Evolutionary conservation across 2,888 invertebrate genomes (phyloP).

Genomic region (Temnothorax rugatulus): DNA sequence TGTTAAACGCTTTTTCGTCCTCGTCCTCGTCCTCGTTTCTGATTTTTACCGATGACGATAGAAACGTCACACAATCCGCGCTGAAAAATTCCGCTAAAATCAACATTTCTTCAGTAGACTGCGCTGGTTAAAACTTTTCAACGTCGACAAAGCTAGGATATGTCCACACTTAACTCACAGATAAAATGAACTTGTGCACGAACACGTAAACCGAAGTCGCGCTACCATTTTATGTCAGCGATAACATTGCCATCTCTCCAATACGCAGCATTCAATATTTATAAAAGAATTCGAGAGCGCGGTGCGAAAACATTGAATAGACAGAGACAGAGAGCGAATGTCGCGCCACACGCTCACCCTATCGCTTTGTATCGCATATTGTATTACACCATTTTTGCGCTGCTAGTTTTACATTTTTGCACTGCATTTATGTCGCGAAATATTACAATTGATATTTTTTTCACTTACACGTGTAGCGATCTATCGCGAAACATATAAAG

Average conservation of each 20-base stretch:
- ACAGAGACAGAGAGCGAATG: slow-evolving; percentile 6
- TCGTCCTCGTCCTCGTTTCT: slow-evolving; percentile 14
- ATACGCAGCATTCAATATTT: slow-evolving; percentile 68
- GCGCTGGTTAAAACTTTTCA: slow-evolving; percentile 58
- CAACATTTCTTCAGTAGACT: slow-evolving; percentile 58
- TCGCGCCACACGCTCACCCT: no score
- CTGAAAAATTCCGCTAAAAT: slow-evolving; percentile 58
- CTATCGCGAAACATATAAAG: slow-evolving; percentile 8
- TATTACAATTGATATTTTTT: slow-evolving; percentile 35
- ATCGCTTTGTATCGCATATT: slow-evolving; percentile 34
- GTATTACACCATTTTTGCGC: slow-evolving; percentile 31
- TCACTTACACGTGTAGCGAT: no score
- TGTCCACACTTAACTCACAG: slow-evolving; percentile 58
- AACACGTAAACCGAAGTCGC: slow-evolving; percentile 47
- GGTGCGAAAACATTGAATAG: slow-evolving; percentile 37
- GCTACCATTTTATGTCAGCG: slow-evolving; percentile 52
- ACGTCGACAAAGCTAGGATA: slow-evolving; percentile 30
- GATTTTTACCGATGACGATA: slow-evolving; percentile 51
- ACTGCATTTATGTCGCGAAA: slow-evolving; percentile 35
- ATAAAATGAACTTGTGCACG: slow-evolving; percentile 61
- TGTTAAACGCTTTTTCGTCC: slow-evolving; percentile 26
- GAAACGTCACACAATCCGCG: slow-evolving; percentile 48
- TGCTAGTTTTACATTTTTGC: slow-evolving; percentile 42
- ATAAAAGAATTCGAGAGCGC: slow-evolving; percentile 55
- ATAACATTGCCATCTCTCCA: slow-evolving; percentile 49